phyloP scores from a whole-genome alignment of 2,888 invertebrate species.

The Argyresthia goedartella region DNA sequence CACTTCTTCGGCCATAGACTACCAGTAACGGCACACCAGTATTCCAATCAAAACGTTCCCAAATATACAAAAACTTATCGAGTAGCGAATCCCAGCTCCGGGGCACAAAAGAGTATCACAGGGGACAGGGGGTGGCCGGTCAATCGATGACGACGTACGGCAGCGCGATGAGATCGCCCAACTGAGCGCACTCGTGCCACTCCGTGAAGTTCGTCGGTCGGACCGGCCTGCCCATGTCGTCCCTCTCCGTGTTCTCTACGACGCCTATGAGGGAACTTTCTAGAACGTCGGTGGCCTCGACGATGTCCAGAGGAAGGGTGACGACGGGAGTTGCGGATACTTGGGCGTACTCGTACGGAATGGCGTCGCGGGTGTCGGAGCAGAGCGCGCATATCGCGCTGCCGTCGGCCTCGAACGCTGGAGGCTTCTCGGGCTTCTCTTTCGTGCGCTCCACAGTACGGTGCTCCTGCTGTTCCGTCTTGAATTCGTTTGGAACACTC shows the following conservation, averaged over 20 bases:
- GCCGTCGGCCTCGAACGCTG: conserved; percentile 24
- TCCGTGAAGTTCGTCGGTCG: conserved; percentile 77
- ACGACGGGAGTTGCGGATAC: conserved; percentile 33
- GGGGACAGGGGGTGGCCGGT: too few species aligned
- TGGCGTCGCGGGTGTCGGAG: conserved; percentile 18
- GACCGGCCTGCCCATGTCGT: conserved; percentile 35
- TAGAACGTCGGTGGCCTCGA: conserved; percentile 12
- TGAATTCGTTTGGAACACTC: conserved; percentile 18
- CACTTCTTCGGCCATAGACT: too few species aligned
- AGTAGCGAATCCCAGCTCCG: background rate
- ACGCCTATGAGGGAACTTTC: conserved; percentile 15
- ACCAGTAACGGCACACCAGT: too few species aligned
- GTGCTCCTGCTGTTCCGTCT: conserved; percentile 33
- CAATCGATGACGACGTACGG: conserved; percentile 98
- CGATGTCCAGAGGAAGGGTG: conserved; percentile 18
- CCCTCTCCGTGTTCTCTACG: conserved; percentile 15
- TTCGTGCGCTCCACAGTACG: conserved; percentile 57
- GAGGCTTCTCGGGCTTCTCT: too few species aligned
- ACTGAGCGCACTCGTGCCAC: conserved; percentile 91
- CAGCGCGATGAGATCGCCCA: conserved; percentile 90
- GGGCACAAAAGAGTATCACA: conserved; percentile 9
- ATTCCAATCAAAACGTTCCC: background rate
- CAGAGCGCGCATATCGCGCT: conserved; percentile 31
- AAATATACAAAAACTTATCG: background rate
- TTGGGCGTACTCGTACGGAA: conserved; percentile 34